Base-by-base conservation (phyloP, 64 coral and sea anemone genomes). In the Montipora sp. region DNA sequence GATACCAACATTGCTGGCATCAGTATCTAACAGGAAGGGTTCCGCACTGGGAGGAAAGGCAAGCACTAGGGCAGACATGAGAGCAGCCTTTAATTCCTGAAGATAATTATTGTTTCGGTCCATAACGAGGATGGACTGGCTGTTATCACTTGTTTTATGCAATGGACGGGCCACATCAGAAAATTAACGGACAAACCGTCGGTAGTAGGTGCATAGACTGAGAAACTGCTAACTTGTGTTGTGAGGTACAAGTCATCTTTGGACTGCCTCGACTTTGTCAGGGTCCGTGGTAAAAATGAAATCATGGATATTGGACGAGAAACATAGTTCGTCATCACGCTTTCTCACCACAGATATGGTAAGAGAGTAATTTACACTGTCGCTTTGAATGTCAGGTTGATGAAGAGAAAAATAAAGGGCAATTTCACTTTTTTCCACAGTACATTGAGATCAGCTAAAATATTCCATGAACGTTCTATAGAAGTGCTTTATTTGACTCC, bases 1-100 rank as follows among this genome's bases (percentile, higher is more conserved):
- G 2, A 84, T 51, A 9, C 90, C 80, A 44, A 75, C 43, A 58
- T 83, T 84, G 7, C 80, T 92, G 0, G 89, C 79, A 36, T 91
- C 78, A 1, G 78, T 83, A 44, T 91, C 89, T 20, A 83, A 11
- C 13, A 83, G 4, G 77, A 80, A 92, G 2, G 67, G 47, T 4
- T 47, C 89, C 46, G 19, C 21, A 3, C 46, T 75, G 7, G 9
- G 21, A 20, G 89, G 71, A 15, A 74, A 91, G 8, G 59, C 45
- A 3, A 92, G 21, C 4, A 84, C 80, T 47, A 80, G 69, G 71
- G 27, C 21, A 19, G 47, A 71, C 24, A 55, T n/a, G n/a, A 91
- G 69, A 55, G 89, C 89, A 15, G 5, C 46, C 27, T 91, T 91
- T 7, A 91, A 23, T 12, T 10, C 16, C 22, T 81, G 79, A 49